Evolutionary conservation across 2,113 vertebrate species (phyloP), one percentile per base, ranked within the genome.

Genomic region (Varanus komodoensis): DNA sequence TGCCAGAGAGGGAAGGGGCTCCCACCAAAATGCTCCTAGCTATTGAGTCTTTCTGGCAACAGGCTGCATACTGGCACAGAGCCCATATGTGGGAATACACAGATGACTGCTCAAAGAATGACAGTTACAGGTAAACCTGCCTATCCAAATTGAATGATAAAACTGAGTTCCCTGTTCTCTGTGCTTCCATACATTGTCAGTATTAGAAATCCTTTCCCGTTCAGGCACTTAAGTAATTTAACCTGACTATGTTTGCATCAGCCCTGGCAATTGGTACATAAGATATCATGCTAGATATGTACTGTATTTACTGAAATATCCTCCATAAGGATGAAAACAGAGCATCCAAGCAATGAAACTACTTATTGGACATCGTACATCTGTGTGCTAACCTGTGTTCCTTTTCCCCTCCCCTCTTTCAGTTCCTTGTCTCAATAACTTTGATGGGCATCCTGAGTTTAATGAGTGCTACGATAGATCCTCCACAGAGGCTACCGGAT

Each of bases 401-500:
- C 8, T 0, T 38, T 91, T 52, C 91, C 85, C 57, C 68, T 52
- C 88, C 86, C 94, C 11, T 52, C 87, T 96, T 97, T 17, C 96
- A 99, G 99, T 99, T 99, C 95, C 96, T 97, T n/a, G 81, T 97
- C 23, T 98, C 98, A 5, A 0, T 98, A 25, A 81, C 92, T 52
- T 86, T 91, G 91, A 98, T 99, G 98, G 97, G 94, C 8, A 89
- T 86, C 68, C 95, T 99, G 96, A 99, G 98, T 15, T 19, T 98
- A 2, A 78, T 83, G 21, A 98, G 96, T 0, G 95, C 95, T 1
- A 95, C 91, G 0, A 12, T 97, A 95, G 94, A 89, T 57, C 98
- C 99, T 69, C 99, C 99, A 0, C 93, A 93, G 44, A 94, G 88
- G 89, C 94, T 99, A 0, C 99, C 99, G 0, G 98, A 99, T 94